Evolutionary conservation across 1,140 invertebrate species (phyloP).

Genomic region (Daktulosphaira vitifoliae): DNA sequence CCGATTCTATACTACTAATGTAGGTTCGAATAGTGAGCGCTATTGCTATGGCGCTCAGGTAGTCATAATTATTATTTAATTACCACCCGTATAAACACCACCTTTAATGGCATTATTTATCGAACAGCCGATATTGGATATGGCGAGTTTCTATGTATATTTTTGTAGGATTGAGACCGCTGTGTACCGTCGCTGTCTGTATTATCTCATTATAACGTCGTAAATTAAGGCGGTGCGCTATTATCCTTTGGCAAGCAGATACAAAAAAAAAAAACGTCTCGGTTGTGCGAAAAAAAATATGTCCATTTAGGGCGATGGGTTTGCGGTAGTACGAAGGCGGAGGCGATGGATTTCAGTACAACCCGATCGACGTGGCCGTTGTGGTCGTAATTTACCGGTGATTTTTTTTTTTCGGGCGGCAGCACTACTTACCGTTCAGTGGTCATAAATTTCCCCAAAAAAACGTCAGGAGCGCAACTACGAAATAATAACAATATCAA

Average conservation of each 20-base stretch:
- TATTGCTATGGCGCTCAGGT: not conserved
- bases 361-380: not conserved
- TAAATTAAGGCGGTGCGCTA: slow-evolving; percentile 5
- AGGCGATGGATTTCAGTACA: not conserved
- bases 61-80: not conserved
- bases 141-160: too few relatives aligned
- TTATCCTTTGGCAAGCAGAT: not conserved
- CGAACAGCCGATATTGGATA: too few relatives aligned
- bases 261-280: too few relatives aligned
- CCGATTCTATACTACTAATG: too few relatives aligned
- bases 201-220: slow-evolving; percentile 26
- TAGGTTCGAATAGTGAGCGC: too few relatives aligned
- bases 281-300: too few relatives aligned
- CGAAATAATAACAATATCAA: too few relatives aligned
- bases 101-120: too few relatives aligned
- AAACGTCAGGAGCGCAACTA: too few relatives aligned
- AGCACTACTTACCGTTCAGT: not conserved
- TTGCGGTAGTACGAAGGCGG: not conserved
- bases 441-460: slow-evolving; percentile 15
- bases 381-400: slow-evolving; percentile 18
- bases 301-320: not conserved
- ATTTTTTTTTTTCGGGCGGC: not conserved
- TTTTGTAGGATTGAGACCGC: too few relatives aligned
- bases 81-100: too few relatives aligned
- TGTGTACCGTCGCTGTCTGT: not conserved